Base-by-base conservation (phyloP, 2,113 vertebrate genomes). In the Eretmochelys imbricata region DNA sequence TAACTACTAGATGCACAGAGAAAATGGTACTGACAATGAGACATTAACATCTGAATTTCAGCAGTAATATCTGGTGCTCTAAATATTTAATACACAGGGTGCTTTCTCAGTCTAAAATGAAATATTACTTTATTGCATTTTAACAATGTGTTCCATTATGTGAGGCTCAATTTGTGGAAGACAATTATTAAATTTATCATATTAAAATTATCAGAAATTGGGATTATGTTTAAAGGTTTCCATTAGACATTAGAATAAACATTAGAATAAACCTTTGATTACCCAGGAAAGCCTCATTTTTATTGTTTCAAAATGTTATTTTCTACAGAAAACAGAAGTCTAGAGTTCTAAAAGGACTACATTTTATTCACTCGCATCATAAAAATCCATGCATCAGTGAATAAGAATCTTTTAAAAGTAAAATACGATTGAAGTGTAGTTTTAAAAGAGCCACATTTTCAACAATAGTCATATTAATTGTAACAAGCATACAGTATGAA, bases 51-150 rank as follows among this genome's bases (percentile, higher is more conserved):
- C 89, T 95, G 87, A 94, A 94, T 89, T 97, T 96, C 94, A 90
- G 80, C 62, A 94, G 80, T 79, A 46, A 49, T 93, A 95, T 89
- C 85, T 92, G 81, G 83, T 86, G n/a, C 38, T 42, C 42, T 97
- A 95, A 97, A 97, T 97, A 90, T 97, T 98, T 97, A 97, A 94
- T 92, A 57, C 62, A 82, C 42, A 87, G 31, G 27, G 12, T 82
- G 89, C 88, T 89, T 96, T 97, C 89, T 88, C 72, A 91, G 84
- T 91, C 65, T 83, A 49, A 90, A 93, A 87, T 42, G 7, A 94
- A 91, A 96, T 6, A 96, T 69, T 3, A 4, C 4, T 82, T 91
- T 91, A 57, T 50, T 75, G 31, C 49, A 42, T 42, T 81, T 3
- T 75, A 31, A 80, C 81, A 80, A 91, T 89, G 75, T 80, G 22